Evolutionary conservation across 2,797 vertebrate genomes (phyloP).

Genomic region (Onychomys arenicola): DNA sequence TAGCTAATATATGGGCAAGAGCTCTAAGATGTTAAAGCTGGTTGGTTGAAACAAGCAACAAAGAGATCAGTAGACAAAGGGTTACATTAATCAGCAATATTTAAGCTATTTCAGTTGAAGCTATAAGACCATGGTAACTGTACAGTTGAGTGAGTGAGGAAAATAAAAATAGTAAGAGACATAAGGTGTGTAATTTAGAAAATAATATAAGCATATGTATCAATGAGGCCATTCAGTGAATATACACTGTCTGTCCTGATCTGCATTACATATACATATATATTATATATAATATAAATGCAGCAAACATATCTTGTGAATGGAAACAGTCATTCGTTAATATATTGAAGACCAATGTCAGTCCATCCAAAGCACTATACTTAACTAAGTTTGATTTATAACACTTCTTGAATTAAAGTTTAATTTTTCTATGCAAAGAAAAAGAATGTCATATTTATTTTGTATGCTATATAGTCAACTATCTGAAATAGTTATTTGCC

Average conservation of each 20-base stretch:
- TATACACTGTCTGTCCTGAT: accelerated
- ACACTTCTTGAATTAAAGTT: background rate
- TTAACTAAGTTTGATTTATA: background rate
- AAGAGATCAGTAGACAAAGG: background rate
- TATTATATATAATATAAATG: background rate
- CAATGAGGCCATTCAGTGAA: background rate
- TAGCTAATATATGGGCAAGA: background rate
- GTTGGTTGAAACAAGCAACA: background rate
- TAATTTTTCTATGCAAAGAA: background rate
- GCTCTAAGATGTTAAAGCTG: background rate
- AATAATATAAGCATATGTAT: background rate
- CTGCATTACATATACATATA: too few relatives aligned
- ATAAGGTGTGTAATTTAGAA: background rate
- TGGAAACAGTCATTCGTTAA: background rate
- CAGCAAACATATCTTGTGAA: background rate
- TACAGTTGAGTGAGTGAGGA: background rate
- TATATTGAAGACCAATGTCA: too few relatives aligned
- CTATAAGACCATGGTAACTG: background rate
- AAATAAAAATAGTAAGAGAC: background rate
- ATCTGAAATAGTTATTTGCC: background rate
- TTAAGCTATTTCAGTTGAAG: background rate
- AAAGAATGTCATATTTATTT: background rate
- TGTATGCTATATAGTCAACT: background rate
- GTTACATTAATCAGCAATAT: background rate
- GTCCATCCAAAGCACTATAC: background rate